Evolutionary conservation across 2,797 vertebrate genomes (phyloP), one percentile per base, ranked within the genome.

Genomic region (Crocidura indochinensis): DNA sequence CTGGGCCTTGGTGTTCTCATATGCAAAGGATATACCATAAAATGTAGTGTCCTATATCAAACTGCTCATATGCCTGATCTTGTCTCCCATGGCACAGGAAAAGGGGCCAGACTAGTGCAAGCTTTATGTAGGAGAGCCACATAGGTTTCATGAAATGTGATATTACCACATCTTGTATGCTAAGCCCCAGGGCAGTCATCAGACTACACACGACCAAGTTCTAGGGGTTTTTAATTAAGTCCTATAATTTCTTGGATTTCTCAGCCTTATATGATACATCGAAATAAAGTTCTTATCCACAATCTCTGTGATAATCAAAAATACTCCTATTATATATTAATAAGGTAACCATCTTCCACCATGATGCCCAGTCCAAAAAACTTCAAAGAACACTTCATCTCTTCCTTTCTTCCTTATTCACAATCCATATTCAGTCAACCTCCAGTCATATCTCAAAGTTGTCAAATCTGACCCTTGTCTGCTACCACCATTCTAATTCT

Each of bases 261-360:
- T 71, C 10, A n/a, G 62, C 67, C 65, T 44, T 26, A 62, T 51
- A 49, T 8, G 1, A 6, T 64, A 27, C 8, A 27, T 22, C 24
- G 27, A 64, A 77, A 68, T 22, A 74, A 84, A 84, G 65, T 89
- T 87, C 56, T 27, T 15, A 76, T 24, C 46, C 65, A 79, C 9
- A 14, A 0, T 12, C 20, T 64, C 27, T 17, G 27, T 14, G 19
- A 68, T 60, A 49, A 14, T 24, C 76, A 9, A 49, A 44, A 67
- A 7, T 1, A 19, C 29, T 29, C 11, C 72, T 31, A 19, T 19
- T 15, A 17, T 22, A 78, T 51, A 51, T 51, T 51, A 51, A 51
- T 51, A 51, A 71, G 5, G 27, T 8, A 60, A 11, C 29, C n/a
- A 38, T 60, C 31, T 75, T 15, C 46, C 47, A 20, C 38, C 74